Evolutionary conservation across 2,113 vertebrate species (phyloP).

Genomic region (Silurus glanis): DNA sequence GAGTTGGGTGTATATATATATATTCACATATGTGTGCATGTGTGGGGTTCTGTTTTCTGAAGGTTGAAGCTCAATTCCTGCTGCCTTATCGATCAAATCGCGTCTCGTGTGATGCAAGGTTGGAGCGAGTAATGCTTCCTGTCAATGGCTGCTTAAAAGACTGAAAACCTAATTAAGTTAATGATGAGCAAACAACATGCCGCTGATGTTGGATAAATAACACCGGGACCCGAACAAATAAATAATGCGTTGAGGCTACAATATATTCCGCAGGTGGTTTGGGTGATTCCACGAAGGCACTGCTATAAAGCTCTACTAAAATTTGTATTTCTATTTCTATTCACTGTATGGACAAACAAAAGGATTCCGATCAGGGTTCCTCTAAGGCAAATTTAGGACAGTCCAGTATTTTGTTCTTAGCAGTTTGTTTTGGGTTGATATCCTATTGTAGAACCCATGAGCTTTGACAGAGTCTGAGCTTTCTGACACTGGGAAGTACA

Average conservation of each 20-base stretch:
- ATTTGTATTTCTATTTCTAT: neutral
- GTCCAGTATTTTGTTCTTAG: too few relatives aligned
- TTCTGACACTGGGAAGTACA: too few relatives aligned
- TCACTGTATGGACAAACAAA: neutral
- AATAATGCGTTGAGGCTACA: neutral
- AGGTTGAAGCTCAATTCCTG: conserved; percentile 25
- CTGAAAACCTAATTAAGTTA: conserved; percentile 54
- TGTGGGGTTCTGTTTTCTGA: neutral
- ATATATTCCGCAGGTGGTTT: neutral
- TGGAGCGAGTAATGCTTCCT: conserved; percentile 27
- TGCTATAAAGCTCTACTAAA: neutral
- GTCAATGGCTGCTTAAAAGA: conserved; percentile 52
- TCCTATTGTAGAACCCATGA: too few relatives aligned
- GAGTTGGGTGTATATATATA: neutral
- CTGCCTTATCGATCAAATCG: conserved; percentile 39
- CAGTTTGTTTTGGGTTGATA: too few relatives aligned
- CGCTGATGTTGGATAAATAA: conserved; percentile 39
- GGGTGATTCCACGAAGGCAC: neutral
- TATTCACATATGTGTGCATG: too few relatives aligned
- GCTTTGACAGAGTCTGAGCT: too few relatives aligned
- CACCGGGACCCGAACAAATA: neutral
- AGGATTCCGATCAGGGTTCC: too few relatives aligned
- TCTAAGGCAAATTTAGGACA: too few relatives aligned
- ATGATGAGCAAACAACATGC: conserved; percentile 46
- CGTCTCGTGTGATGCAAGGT: conserved; percentile 27